Percentiles rank a stretch among this genome's conserved stretches.
Evolutionary conservation across 2,888 invertebrate genomes (phyloP).

Genomic region (Orchesella flavescens): DNA sequence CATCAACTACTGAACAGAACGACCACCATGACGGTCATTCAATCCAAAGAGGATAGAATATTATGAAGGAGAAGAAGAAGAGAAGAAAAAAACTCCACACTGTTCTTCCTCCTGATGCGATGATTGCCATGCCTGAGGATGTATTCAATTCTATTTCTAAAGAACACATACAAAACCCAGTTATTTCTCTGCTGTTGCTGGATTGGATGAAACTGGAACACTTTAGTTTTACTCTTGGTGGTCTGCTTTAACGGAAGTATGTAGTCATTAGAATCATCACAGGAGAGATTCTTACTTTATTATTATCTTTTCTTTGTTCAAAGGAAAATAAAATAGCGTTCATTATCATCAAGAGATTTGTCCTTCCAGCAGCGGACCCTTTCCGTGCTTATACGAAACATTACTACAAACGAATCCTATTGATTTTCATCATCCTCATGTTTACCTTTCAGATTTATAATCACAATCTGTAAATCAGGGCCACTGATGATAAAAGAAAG

Average conservation of each 20-base stretch:
- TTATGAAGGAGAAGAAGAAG: background rate
- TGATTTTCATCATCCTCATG: too few species aligned
- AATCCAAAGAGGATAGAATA: slow-evolving; percentile 6
- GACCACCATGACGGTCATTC: slow-evolving; percentile 18
- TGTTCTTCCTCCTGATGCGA: slow-evolving; percentile 9
- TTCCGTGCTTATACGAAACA: too few species aligned
- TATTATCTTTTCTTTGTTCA: background rate
- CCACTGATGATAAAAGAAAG: too few species aligned
- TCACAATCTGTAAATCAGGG: too few species aligned
- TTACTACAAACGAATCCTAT: too few species aligned
- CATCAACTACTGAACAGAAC: background rate
- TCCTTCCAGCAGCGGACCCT: slow-evolving; percentile 11
- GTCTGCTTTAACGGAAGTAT: background rate
- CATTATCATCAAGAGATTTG: slow-evolving; percentile 25
- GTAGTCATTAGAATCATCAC: slow-evolving; percentile 13
- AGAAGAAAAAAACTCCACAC: background rate
- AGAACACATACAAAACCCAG: background rate
- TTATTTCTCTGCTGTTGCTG: background rate
- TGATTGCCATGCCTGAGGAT: slow-evolving; percentile 45
- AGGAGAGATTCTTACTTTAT: slow-evolving; percentile 9
- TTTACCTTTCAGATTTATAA: too few species aligned
- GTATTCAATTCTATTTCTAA: slow-evolving; percentile 35
- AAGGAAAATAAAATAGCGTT: background rate
- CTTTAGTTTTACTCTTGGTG: background rate
- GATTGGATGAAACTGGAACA: background rate